A percentile compares a stretch with the other conserved stretches of the same genome.
Evolutionary conservation across 2,797 vertebrate genomes (phyloP).

Genomic region (Melanotaenia nigrans): DNA sequence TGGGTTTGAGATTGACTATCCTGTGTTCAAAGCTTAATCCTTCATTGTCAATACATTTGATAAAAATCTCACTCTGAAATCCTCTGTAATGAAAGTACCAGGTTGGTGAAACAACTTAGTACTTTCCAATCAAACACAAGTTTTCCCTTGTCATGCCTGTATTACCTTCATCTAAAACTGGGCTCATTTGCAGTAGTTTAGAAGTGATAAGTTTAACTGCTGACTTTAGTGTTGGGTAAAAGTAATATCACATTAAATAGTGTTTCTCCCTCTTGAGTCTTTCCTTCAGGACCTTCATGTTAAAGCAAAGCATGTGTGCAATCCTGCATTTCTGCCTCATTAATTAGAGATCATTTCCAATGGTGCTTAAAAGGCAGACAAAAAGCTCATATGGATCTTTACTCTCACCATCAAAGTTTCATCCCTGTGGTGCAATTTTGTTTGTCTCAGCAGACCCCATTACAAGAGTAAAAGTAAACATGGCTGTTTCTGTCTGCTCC

Average conservation of each 20-base stretch:
- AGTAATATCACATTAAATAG: not conserved
- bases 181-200: not conserved
- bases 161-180: not conserved
- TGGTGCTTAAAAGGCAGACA: slow-evolving; percentile 21
- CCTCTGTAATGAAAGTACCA: slow-evolving; percentile 59
- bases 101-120: slow-evolving; percentile 70
- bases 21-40: slow-evolving; percentile 64
- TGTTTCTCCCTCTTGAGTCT: slow-evolving; percentile 10
- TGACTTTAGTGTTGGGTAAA: not conserved
- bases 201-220: too few relatives aligned
- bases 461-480: slow-evolving; percentile 54
- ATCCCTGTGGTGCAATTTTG: slow-evolving; percentile 56
- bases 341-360: slow-evolving; percentile 45
- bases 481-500: slow-evolving; percentile 45
- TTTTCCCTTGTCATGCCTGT: not conserved
- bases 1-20: slow-evolving; percentile 48
- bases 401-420: slow-evolving; percentile 41
- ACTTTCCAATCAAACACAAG: slow-evolving; percentile 69
- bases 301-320: slow-evolving; percentile 1
- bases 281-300: not conserved
- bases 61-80: slow-evolving; percentile 70
- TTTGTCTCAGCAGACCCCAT: slow-evolving; percentile 49
- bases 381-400: slow-evolving; percentile 37
- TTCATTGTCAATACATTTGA: slow-evolving; percentile 73
- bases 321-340: slow-evolving; percentile 46